Conservation (phyloP, 2,113 vertebrate genomes). For the Astur gentilis region DNA sequence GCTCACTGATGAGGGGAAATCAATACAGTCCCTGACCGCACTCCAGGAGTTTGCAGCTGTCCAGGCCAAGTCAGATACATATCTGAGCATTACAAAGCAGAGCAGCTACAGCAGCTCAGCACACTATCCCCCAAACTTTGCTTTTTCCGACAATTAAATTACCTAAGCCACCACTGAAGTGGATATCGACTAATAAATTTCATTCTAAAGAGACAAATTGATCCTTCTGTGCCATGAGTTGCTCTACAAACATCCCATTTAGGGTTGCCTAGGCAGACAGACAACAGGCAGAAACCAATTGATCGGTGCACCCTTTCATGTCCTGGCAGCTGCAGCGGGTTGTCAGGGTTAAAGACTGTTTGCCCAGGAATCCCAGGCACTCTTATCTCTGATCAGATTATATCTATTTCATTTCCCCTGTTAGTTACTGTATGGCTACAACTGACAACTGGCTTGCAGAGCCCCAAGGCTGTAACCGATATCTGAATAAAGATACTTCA, state of each 20-base stretch:
- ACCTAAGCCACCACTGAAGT: not conserved
- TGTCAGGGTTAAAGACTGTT: constrained; percentile 33
- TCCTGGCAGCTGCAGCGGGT: not conserved
- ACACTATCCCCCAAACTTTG: not conserved
- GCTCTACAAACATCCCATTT: not conserved
- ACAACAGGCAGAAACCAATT: not conserved
- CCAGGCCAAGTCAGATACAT: not conserved
- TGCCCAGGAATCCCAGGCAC: constrained; percentile 5
- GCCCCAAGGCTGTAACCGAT: constrained; percentile 66
- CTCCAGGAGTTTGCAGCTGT: not conserved
- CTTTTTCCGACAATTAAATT: not conserved
- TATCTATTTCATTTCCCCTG: constrained; percentile 61
- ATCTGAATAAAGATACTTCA: constrained; percentile 67
- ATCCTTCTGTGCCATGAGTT: constrained; percentile 1
- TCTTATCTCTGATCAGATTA: constrained; percentile 63
- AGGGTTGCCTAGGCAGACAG: not conserved
- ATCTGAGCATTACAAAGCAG: not conserved
- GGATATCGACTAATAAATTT: constrained; percentile 46
- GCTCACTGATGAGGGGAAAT: not conserved
- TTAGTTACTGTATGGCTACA: constrained; percentile 58
- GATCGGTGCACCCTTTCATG: not conserved
- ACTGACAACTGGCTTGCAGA: constrained; percentile 32
- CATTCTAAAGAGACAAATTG: constrained; percentile 41
- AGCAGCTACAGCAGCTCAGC: not conserved
- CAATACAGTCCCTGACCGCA: not conserved